Evolutionary conservation across 2,888 invertebrate species (phyloP).

Genomic region (Drosophila macrospina): DNA sequence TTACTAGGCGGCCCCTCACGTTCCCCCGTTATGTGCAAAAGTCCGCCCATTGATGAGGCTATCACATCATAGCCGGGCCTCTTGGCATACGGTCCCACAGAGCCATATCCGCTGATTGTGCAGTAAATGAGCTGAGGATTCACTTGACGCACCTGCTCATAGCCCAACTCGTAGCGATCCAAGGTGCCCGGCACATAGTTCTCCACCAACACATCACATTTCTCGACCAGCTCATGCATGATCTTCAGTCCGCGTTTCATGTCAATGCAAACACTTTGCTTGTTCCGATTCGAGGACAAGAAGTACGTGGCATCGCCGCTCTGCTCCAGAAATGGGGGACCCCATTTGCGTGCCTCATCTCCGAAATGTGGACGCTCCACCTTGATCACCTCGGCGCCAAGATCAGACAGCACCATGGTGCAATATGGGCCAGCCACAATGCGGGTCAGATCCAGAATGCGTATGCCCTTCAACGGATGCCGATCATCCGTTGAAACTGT

Average conservation of each 20-base stretch:
- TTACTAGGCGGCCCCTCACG: slow-evolving; percentile 94
- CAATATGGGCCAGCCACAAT: slow-evolving; percentile 98
- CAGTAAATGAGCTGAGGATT: slow-evolving; percentile 95
- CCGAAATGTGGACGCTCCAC: slow-evolving; percentile 94
- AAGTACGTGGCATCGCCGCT: slow-evolving; percentile 92
- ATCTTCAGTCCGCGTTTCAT: slow-evolving; percentile 91
- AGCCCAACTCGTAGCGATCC: slow-evolving; percentile 91
- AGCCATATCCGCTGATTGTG: slow-evolving; percentile 96
- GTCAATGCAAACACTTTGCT: slow-evolving; percentile 95
- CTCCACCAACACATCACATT: slow-evolving; percentile 95
- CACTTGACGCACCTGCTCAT: slow-evolving; percentile 88
- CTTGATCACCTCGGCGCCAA: slow-evolving; percentile 97
- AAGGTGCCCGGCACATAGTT: slow-evolving; percentile 97
- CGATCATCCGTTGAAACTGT: slow-evolving; percentile 54
- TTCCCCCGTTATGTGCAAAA: slow-evolving; percentile 95
- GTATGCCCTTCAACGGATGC: slow-evolving; percentile 90
- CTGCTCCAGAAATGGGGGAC: slow-evolving; percentile 92
- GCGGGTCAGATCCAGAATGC: slow-evolving; percentile 92
- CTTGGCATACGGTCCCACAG: slow-evolving; percentile 92
- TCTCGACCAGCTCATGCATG: slow-evolving; percentile 89
- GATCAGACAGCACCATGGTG: slow-evolving; percentile 96
- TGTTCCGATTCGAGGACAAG: slow-evolving; percentile 95
- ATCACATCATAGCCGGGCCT: slow-evolving; percentile 99
- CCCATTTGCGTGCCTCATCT: slow-evolving; percentile 97
- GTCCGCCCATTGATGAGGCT: slow-evolving; percentile 96